Conservation (phyloP, 2,888 invertebrate species). For the Branchellion lobata region DNA sequence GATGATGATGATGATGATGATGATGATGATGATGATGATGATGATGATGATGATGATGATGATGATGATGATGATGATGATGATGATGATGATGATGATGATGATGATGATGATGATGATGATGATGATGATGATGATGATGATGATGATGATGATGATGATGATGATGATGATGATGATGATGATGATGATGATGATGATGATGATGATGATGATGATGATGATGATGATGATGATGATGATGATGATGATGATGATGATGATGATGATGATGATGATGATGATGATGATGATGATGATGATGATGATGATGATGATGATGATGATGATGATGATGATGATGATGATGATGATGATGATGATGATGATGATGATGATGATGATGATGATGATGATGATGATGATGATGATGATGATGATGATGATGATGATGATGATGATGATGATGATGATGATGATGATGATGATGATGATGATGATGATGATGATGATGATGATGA, state of each 20-base stretch:
- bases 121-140: not conserved
- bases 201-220: not conserved
- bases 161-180: not conserved
- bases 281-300: too few relatives aligned
- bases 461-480: slow-evolving; percentile 14
- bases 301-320: too few relatives aligned
- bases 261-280: too few relatives aligned
- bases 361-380: not conserved
- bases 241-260: too few relatives aligned
- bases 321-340: not conserved
- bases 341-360: slow-evolving; percentile 1
- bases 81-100: not conserved
- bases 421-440: slow-evolving; percentile 17
- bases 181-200: not conserved
- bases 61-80: not conserved
- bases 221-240: too few relatives aligned
- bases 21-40: not conserved
- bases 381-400: not conserved
- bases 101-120: not conserved
- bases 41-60: not conserved
- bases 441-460: not conserved
- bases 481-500: slow-evolving; percentile 31
- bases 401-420: slow-evolving; percentile 10
- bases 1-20: not conserved
- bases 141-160: not conserved